These are phyloP conservation scores for Chrysemys picta DNA, from an alignment of 2,113 vertebrate species.

Conservation along the genomic window DNA sequence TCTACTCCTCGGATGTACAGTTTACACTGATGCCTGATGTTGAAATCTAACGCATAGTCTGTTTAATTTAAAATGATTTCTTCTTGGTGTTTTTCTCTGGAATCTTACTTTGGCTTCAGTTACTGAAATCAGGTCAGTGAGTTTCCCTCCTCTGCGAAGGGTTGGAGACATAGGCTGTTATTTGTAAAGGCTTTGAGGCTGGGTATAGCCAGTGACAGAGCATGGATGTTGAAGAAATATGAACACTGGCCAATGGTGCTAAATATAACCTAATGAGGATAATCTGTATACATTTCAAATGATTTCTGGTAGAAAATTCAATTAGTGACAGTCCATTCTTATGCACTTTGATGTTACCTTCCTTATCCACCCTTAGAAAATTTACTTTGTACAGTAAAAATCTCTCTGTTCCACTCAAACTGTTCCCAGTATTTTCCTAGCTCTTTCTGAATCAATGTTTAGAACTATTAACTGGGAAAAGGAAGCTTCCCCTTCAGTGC, in stretches of 20 bases:
- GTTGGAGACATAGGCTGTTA: neutral
- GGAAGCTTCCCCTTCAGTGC: neutral
- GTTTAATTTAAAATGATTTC: neutral
- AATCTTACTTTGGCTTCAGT: conserved; percentile 30
- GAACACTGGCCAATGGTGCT: neutral
- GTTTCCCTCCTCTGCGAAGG: conserved; percentile 9
- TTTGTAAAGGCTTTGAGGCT: conserved; percentile 15
- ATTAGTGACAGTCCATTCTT: neutral
- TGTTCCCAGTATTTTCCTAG: neutral
- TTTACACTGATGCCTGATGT: neutral
- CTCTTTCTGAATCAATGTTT: neutral
- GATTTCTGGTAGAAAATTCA: neutral
- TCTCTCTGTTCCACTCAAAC: neutral
- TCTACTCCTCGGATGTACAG: neutral
- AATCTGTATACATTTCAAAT: rapidly evolving
- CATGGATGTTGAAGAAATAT: neutral
- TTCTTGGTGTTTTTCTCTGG: neutral
- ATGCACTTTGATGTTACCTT: neutral
- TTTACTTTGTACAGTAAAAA: neutral
- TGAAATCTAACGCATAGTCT: neutral
- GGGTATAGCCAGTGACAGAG: neutral
- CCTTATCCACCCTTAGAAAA: neutral
- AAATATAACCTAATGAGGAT: neutral
- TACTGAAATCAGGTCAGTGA: conserved; percentile 40
- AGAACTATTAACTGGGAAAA: neutral